These are phyloP conservation scores for Chouioia cunea DNA, from an alignment of 2,888 invertebrate species.

Conservation along the genomic window DNA sequence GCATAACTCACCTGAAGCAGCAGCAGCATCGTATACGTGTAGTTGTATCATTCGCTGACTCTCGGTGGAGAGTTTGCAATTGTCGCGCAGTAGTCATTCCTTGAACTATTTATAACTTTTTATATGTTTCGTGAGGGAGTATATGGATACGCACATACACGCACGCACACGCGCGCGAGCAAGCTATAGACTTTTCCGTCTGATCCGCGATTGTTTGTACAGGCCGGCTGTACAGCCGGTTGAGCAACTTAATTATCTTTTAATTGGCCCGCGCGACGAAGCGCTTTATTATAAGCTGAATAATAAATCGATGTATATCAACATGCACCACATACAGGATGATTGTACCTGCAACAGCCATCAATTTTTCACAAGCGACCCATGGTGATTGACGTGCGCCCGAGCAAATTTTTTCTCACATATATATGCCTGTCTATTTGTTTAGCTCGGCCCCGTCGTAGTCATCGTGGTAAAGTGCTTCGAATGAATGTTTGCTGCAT, in stretches of 20 bases:
- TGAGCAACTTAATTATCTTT: slow-evolving; percentile 37
- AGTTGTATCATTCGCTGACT: not conserved
- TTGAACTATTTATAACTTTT: not conserved
- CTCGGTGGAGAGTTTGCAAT: not conserved
- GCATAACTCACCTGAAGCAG: slow-evolving; percentile 50
- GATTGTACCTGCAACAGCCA: no score
- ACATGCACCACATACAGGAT: slow-evolving; percentile 4
- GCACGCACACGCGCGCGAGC: not conserved
- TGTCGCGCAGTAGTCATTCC: no score
- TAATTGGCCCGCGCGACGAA: slow-evolving; percentile 31
- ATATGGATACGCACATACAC: no score
- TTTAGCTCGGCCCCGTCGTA: no score
- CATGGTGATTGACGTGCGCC: no score
- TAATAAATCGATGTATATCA: slow-evolving; percentile 33
- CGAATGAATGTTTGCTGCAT: no score
- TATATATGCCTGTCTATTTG: no score
- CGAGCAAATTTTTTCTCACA: no score
- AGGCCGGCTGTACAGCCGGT: no score
- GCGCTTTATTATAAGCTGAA: slow-evolving; percentile 24
- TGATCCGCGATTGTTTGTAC: no score
- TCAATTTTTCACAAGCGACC: no score
- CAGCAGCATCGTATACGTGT: not conserved
- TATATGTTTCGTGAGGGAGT: not conserved
- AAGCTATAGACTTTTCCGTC: not conserved
- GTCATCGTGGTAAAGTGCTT: no score